Evolutionary conservation across 2,797 vertebrate genomes (phyloP), one percentile per base, ranked within the genome.

Genomic region (Eurystomus glaucurus): DNA sequence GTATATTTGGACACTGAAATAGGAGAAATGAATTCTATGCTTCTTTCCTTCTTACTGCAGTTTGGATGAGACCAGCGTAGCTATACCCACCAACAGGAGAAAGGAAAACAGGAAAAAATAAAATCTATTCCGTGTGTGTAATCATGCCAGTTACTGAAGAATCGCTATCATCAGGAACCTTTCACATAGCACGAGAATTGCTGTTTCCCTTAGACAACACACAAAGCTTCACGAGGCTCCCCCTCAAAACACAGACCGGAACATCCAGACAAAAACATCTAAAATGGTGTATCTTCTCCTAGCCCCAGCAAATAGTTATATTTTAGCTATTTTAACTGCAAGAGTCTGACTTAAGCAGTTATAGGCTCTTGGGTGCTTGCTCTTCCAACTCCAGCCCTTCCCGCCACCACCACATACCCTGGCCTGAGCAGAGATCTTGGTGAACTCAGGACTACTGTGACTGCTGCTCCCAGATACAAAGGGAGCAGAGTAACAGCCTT

Each of bases 261-360:
- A 46, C 64, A 85, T 66, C 58, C 37, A 91, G 61, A 83, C 31
- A 92, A 84, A 94, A 90, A 50, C 60, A 93, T 14, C 81, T 90
- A 74, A 69, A 29, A 65, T 78, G 46, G 57, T 45, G 65, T 35
- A 28, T 61, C 84, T 91, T 84, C 29, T 81, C 52, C 41, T 52
- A 76, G 37, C 48, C 84, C 72, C 86, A 93, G 71, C 66, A 97
- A 96, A 87, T 82, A 91, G 69, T 88, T 76, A 18, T n/a, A 90
- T 58, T 86, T 84, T 26, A 85, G 80, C 45, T 95, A 87, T 85
- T 79, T 86, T 26, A 92, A 83, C 66, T 89, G 72, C 55, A 88
- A 70, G 68, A 90, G 52, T 17, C 77, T 62, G 51, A 81, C 21
- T 72, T 79, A n/a, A 55, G 46, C 13, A 37, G 8, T 74, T 83